Evolutionary conservation across 2,113 vertebrate genomes (phyloP).

Genomic region (Charina bottae): DNA sequence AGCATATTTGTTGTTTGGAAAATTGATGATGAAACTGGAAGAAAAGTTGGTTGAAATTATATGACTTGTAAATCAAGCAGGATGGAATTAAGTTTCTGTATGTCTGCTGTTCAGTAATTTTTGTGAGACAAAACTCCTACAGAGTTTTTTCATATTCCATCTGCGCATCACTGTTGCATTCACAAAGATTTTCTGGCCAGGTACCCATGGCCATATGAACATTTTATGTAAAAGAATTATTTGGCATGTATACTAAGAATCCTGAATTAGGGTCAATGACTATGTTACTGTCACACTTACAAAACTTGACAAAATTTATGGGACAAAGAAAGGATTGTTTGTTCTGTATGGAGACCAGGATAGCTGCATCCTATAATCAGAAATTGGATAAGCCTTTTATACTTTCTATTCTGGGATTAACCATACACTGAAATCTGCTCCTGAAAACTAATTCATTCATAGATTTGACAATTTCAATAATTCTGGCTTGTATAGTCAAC

Average conservation of each 20-base stretch:
- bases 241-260: background rate
- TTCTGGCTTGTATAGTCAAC: background rate
- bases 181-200: background rate
- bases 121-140: background rate
- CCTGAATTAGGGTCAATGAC: background rate
- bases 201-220: background rate
- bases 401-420: background rate
- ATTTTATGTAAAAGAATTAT: background rate
- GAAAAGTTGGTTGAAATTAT: slow-evolving; percentile 55
- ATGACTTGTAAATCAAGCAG: slow-evolving; percentile 41
- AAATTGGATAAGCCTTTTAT: background rate
- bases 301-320: background rate
- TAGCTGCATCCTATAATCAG: background rate
- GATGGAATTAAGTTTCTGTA: slow-evolving; percentile 18
- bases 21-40: slow-evolving; percentile 50
- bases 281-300: background rate
- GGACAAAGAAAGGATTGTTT: background rate
- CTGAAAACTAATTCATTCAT: background rate
- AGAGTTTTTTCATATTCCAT: background rate
- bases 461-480: background rate
- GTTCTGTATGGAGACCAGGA: background rate
- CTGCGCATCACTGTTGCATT: background rate
- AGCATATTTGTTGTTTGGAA: background rate
- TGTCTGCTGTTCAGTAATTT: slow-evolving; percentile 10
- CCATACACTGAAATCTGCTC: background rate